Evolutionary conservation across 1,140 invertebrate species (phyloP).

Genomic region (Trichonephila inaurata): DNA sequence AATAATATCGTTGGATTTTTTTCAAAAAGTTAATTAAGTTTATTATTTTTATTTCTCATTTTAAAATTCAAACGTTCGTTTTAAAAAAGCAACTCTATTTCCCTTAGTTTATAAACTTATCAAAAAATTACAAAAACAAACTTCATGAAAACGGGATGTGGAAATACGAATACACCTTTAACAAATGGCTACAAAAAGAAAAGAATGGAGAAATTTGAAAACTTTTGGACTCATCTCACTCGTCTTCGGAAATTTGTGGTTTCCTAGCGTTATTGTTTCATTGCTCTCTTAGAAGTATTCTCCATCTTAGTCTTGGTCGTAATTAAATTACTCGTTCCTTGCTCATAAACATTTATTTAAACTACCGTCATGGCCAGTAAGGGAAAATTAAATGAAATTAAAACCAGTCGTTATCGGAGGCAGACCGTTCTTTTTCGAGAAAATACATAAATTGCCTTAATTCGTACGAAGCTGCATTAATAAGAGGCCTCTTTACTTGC

Average conservation of each 20-base stretch:
- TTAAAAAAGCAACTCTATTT: no score
- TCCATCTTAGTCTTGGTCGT: slow-evolving; percentile 40
- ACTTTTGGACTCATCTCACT: background rate
- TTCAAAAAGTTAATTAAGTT: no score
- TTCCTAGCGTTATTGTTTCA: slow-evolving; percentile 59
- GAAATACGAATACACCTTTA: background rate
- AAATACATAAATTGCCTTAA: slow-evolving; percentile 74
- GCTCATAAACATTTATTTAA: slow-evolving; percentile 74
- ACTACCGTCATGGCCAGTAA: slow-evolving; percentile 62
- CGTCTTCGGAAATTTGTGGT: background rate
- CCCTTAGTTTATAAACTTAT: no score
- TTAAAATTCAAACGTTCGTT: no score
- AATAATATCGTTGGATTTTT: no score
- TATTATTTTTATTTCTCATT: no score
- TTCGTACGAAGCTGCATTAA: slow-evolving; percentile 58
- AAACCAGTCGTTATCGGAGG: slow-evolving; percentile 60
- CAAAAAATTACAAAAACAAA: no score
- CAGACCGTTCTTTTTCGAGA: slow-evolving; percentile 43
- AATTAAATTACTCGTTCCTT: slow-evolving; percentile 63
- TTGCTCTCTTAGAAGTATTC: background rate
- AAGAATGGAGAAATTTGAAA: background rate
- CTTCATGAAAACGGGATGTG: background rate
- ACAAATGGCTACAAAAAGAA: background rate
- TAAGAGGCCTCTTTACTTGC: slow-evolving; percentile 47
- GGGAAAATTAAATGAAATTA: slow-evolving; percentile 73